Evolutionary conservation across 2,797 vertebrate species (phyloP).

Genomic region (Spondyliosoma cantharus): DNA sequence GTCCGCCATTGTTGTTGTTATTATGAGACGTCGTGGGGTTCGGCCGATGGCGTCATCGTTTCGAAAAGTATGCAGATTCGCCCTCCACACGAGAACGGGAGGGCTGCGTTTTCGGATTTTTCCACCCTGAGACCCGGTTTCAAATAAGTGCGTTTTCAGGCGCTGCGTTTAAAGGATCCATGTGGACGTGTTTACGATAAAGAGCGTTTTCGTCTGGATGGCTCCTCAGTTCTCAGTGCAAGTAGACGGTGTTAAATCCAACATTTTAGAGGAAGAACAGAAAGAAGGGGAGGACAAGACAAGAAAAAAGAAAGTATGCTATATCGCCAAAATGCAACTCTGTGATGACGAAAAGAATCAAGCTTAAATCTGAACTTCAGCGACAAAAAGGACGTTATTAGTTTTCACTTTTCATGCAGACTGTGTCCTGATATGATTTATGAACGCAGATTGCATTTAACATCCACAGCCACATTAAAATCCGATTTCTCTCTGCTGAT

Average conservation of each 20-base stretch:
- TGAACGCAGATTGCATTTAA: constrained; percentile 36
- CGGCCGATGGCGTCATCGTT: too few relatives aligned
- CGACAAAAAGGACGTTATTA: constrained; percentile 33
- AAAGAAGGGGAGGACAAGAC: background rate
- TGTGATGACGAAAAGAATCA: background rate
- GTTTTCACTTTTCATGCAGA: constrained; percentile 37
- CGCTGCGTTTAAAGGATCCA: too few relatives aligned
- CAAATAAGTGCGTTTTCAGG: too few relatives aligned
- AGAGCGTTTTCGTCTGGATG: too few relatives aligned
- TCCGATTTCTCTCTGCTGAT: constrained; percentile 35
- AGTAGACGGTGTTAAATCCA: background rate
- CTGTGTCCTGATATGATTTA: constrained; percentile 41
- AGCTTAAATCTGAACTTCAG: background rate
- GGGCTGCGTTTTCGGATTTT: too few relatives aligned
- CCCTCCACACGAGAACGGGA: too few relatives aligned
- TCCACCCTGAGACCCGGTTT: too few relatives aligned
- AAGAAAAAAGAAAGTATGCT: background rate
- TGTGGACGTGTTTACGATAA: too few relatives aligned
- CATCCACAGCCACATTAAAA: constrained; percentile 35
- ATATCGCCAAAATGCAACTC: background rate
- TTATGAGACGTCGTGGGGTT: too few relatives aligned
- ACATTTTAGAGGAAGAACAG: background rate
- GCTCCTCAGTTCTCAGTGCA: background rate
- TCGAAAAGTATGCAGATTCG: too few relatives aligned
- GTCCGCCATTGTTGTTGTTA: too few relatives aligned